A percentile compares a stretch with the other conserved stretches of the same genome.
Evolutionary conservation across 35 echinoderm and acorn worm genomes (phyloP).

Genomic region (Ptychodera flava): DNA sequence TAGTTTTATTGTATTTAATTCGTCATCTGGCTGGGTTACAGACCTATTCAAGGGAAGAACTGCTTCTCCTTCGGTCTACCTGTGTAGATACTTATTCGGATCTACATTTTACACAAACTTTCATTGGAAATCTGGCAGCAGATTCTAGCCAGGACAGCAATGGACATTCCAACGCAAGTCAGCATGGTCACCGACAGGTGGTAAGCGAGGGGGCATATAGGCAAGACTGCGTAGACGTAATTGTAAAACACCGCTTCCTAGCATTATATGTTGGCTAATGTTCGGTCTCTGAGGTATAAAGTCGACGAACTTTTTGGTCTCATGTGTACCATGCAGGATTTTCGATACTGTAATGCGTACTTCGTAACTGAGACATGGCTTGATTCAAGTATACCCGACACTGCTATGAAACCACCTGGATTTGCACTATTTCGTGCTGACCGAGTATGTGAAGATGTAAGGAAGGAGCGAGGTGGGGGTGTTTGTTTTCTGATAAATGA

Average conservation of each 20-base stretch:
- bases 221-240: background rate
- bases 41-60: slow-evolving; percentile 12
- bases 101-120: background rate
- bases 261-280: slow-evolving; percentile 10
- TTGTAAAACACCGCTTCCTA: background rate
- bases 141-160: background rate
- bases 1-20: too few relatives aligned
- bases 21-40: background rate
- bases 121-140: background rate
- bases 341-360: background rate
- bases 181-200: background rate
- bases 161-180: background rate
- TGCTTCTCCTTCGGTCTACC: background rate
- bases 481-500: slow-evolving; percentile 34
- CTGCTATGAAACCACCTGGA: slow-evolving; percentile 17
- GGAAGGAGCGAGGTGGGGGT: slow-evolving; percentile 17
- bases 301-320: slow-evolving; percentile 5
- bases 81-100: background rate
- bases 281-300: background rate
- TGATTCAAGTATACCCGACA: background rate
- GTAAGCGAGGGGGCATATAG: slow-evolving; percentile 11
- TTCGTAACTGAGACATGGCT: slow-evolving; percentile 11
- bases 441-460: background rate
- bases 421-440: slow-evolving; percentile 10
- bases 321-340: background rate